A percentile compares a stretch with the other conserved stretches of the same genome.
Conservation (phyloP, 2,888 invertebrate species). For the Thecophora atra region DNA sequence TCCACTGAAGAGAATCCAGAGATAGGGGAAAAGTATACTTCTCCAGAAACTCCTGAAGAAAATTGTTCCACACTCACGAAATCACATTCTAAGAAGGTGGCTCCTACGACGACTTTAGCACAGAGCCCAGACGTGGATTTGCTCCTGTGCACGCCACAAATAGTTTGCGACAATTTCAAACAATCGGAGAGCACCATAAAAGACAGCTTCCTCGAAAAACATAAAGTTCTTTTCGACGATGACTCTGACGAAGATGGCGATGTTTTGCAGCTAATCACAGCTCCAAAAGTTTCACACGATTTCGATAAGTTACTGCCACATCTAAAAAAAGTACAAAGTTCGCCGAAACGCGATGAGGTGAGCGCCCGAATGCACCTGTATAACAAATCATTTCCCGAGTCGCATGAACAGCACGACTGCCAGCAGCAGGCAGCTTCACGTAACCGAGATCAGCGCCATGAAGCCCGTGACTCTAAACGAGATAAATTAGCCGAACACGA, state of each 20-base stretch:
- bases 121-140: conserved; percentile 42
- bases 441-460: conserved; percentile 42
- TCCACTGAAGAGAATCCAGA: too few species aligned
- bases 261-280: conserved; percentile 41
- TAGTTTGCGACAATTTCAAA: conserved; percentile 42
- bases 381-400: conserved; percentile 33
- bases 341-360: conserved; percentile 21
- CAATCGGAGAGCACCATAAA: conserved; percentile 29
- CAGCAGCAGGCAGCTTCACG: background rate
- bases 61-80: background rate
- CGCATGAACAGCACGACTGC: conserved; percentile 15
- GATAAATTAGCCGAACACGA: background rate
- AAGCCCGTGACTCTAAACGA: conserved; percentile 34
- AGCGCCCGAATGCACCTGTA: background rate
- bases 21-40: background rate
- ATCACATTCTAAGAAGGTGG: background rate
- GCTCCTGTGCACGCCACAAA: conserved; percentile 46
- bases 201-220: conserved; percentile 35
- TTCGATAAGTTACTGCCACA: conserved; percentile 46
- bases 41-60: conserved; percentile 13
- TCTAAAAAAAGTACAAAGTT: conserved; percentile 31
- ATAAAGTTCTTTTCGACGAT: conserved; percentile 41
- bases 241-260: conserved; percentile 42
- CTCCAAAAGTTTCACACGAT: conserved; percentile 43
- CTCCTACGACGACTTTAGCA: conserved; percentile 19